phyloP scores from a whole-genome alignment of 2,113 vertebrate species.

The Coryphaenoides rupestris region DNA sequence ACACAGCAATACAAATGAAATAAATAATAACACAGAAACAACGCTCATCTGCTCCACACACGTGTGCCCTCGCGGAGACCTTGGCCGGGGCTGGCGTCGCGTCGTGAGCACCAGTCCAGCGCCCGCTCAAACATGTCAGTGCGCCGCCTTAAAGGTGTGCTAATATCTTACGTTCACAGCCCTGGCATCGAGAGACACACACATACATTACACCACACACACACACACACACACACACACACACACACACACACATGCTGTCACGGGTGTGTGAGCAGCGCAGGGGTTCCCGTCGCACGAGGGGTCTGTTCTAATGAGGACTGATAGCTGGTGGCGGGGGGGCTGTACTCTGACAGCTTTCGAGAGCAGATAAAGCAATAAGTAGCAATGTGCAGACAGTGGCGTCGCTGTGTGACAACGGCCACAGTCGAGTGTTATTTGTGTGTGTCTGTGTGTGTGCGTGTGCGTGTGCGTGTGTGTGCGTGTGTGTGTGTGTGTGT shows the following conservation, averaged over 20 bases:
- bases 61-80: constrained; percentile 45
- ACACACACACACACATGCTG: constrained; percentile 65
- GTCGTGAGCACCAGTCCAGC: constrained; percentile 58
- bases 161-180: constrained; percentile 62
- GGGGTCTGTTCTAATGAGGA: constrained; percentile 71
- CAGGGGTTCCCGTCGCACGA: constrained; percentile 64
- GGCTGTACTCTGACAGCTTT: constrained; percentile 74
- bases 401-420: constrained; percentile 69
- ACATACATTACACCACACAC: constrained; percentile 5
- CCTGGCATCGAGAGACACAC: constrained; percentile 56
- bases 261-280: constrained; percentile 62
- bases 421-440: constrained; percentile 34
- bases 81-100: constrained; percentile 56
- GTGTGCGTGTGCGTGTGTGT: constrained; percentile 20
- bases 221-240: constrained; percentile 30
- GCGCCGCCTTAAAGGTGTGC: constrained; percentile 63
- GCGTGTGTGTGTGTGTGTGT: constrained; percentile 22
- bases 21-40: too few relatives aligned
- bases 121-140: constrained; percentile 46
- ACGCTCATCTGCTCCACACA: too few relatives aligned
- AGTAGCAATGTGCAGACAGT: constrained; percentile 77
- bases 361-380: constrained; percentile 76
- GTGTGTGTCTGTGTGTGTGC: constrained; percentile 18
- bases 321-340: constrained; percentile 70
- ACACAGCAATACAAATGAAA: not conserved